These are phyloP conservation scores for Nebria brevicollis DNA, from an alignment of 2,888 invertebrate genomes.

Conservation along the genomic window DNA sequence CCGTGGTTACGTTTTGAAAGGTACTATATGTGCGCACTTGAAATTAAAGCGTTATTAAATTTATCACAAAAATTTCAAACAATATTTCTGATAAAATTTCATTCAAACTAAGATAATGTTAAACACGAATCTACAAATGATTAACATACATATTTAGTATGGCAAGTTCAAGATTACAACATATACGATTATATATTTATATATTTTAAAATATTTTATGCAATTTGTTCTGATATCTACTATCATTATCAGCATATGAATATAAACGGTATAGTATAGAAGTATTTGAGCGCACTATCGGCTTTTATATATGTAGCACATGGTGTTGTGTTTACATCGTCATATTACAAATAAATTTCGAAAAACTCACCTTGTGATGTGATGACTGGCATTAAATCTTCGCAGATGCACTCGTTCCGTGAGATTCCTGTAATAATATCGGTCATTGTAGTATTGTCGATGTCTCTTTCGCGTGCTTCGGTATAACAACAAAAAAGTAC, in stretches of 20 bases:
- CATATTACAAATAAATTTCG: background rate
- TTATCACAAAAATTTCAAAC: too few relatives aligned
- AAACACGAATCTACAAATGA: background rate
- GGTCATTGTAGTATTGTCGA: slow-evolving; percentile 26
- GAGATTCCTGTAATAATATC: slow-evolving; percentile 43
- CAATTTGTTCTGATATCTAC: background rate
- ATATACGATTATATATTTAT: background rate
- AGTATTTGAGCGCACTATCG: background rate
- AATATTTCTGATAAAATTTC: too few relatives aligned
- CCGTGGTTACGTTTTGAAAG: too few relatives aligned
- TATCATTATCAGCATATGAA: background rate
- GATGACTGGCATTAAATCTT: slow-evolving; percentile 25
- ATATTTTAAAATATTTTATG: background rate
- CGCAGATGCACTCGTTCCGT: slow-evolving; percentile 38
- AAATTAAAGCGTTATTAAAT: too few relatives aligned
- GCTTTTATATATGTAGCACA: slow-evolving; percentile 24
- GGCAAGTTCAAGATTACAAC: background rate
- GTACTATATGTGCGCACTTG: too few relatives aligned
- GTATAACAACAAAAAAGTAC: slow-evolving; percentile 9
- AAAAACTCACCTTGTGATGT: slow-evolving; percentile 23
- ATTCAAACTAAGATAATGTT: background rate
- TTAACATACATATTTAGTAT: background rate
- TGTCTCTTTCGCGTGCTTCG: background rate
- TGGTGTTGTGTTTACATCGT: slow-evolving; percentile 40
- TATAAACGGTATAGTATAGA: background rate